phyloP scores from a whole-genome alignment of 92 coral and sea anemone genomes.

The Diadumene lineata region DNA sequence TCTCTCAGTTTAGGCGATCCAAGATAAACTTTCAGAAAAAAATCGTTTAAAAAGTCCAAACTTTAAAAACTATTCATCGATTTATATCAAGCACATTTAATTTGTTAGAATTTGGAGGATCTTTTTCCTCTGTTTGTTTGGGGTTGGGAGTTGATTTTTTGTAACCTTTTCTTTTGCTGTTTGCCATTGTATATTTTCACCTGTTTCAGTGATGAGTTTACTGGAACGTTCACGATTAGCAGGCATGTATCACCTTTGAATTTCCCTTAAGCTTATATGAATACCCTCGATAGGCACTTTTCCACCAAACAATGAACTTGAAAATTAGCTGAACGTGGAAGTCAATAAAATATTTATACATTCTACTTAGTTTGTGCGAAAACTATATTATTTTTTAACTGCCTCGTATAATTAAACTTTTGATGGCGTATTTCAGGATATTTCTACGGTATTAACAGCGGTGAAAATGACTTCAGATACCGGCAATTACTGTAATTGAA shows the following conservation, averaged over 20 bases:
- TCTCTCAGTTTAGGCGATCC: too few species aligned
- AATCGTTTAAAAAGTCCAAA: too few species aligned
- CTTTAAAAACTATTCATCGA: too few species aligned
- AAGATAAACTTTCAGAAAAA: too few species aligned
- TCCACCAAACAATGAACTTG: slow-evolving; percentile 50
- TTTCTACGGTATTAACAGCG: slow-evolving; percentile 5
- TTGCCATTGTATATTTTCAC: slow-evolving; percentile 1
- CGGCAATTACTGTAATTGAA: slow-evolving; percentile 22
- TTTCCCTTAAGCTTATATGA: slow-evolving; percentile 4
- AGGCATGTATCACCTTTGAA: slow-evolving; percentile 15
- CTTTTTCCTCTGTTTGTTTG: too few species aligned
- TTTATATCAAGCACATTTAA: too few species aligned
- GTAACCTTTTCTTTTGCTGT: background rate
- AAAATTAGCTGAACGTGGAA: slow-evolving; percentile 55
- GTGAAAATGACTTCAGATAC: slow-evolving; percentile 15
- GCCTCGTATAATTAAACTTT: slow-evolving; percentile 15
- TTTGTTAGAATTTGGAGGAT: background rate
- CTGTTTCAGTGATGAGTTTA: background rate
- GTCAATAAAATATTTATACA: slow-evolving; percentile 74
- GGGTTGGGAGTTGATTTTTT: background rate
- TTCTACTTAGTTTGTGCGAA: slow-evolving; percentile 22
- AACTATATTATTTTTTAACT: slow-evolving; percentile 13
- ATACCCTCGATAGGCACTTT: too few species aligned
- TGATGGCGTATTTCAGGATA: slow-evolving; percentile 18
- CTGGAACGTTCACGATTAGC: slow-evolving; percentile 4